Percentiles rank a stretch among this genome's conserved stretches.
Conservation (phyloP, 1,140 invertebrate species). For the Heterodera carotae region DNA sequence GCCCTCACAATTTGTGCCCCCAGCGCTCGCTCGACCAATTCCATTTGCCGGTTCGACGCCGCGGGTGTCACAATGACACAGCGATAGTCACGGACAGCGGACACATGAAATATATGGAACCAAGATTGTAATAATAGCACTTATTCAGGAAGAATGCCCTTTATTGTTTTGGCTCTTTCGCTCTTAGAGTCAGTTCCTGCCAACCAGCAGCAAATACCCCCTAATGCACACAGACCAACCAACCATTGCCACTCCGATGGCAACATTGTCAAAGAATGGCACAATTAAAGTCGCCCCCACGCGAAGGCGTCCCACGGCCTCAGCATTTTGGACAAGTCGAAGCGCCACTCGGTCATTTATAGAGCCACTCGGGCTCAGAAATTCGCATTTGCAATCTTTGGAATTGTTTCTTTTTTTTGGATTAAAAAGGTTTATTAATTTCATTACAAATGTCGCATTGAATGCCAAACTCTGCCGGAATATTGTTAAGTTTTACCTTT, state of each 20-base stretch:
- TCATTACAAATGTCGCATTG: conserved; percentile 90
- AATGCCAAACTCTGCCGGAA: conserved; percentile 79
- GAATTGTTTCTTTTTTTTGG: not conserved
- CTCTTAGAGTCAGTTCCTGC: not conserved
- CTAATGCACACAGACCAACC: not conserved
- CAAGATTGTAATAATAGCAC: no score
- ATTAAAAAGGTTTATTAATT: not conserved
- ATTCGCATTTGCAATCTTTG: conserved; percentile 96
- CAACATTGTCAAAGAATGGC: conserved; percentile 71
- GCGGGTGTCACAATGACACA: conserved; percentile 93
- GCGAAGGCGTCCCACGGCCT: conserved; percentile 74
- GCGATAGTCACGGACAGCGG: conserved; percentile 76
- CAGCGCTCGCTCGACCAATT: conserved; percentile 79
- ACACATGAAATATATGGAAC: conserved; percentile 68
- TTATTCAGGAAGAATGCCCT: no score
- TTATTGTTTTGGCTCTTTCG: no score
- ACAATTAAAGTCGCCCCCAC: conserved; percentile 31
- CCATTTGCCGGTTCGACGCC: conserved; percentile 72
- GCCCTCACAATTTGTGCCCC: conserved; percentile 93
- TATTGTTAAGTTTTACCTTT: conserved; percentile 75
- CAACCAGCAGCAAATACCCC: not conserved
- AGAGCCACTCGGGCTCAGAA: conserved; percentile 87
- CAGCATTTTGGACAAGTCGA: conserved; percentile 93
- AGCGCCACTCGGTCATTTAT: conserved; percentile 94
- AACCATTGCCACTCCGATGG: conserved; percentile 87